Base-by-base conservation (phyloP, 2,888 invertebrate species). In the Acrobasis suavella region DNA sequence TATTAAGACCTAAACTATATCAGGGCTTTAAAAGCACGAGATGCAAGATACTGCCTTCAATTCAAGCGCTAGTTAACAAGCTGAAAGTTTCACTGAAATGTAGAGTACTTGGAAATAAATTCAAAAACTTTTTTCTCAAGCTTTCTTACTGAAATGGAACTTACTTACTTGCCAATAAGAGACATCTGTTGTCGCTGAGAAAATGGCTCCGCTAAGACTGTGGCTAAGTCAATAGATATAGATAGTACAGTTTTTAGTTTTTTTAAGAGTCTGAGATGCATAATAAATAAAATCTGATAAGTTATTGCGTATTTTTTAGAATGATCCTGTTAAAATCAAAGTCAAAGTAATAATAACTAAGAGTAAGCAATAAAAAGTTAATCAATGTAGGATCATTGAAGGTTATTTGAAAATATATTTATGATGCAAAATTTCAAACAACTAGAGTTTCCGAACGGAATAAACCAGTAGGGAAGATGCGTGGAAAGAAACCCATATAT, bases 131-230 rank as follows among this genome's bases (percentile, higher is more conserved):
- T 42, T 60, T 42, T 52, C 51, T 50, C 17, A 6, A 60, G 50
- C 59, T 60, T 51, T 51, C 51, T 38, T 42, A 51, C 56, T 42
- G 56, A 42, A 56, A 56, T 38, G 42, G 46, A 42, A 42, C 42
- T 42, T 39, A 52, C 16, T 42, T 39, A 37, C 16, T 39, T 60
- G 15, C 60, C 17, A 39, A 59, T 42, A 60, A 60, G 54, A 59
- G 55, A 64, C 60, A 52, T 49, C 58, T 60, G 42, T 60, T 59
- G 52, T 54, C 9, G 15, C 38, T 58, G 9, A 51, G 46, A 59
- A 61, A 50, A 9, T 60, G 51, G 14, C 54, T 17, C 17, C 12
- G 32, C 32, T 12, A 52, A 52, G 52, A n/a, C n/a, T 54, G 54
- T 46, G 2, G 32, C 32, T 12, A 52, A 52, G 52, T n/a, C n/a